Conservation (phyloP, 2,888 invertebrate genomes). For the Calliphora vomitoria region DNA sequence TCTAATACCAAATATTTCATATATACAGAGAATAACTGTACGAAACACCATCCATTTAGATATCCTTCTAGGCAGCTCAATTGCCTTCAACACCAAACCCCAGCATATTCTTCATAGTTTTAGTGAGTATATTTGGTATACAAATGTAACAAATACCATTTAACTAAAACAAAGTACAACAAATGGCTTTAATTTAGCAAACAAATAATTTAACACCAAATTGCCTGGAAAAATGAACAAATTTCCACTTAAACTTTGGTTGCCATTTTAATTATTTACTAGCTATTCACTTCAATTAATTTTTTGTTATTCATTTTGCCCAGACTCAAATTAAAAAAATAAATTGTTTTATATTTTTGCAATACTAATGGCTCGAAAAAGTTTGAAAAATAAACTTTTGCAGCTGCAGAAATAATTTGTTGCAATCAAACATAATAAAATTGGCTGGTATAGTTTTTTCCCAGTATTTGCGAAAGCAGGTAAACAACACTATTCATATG, state of each 20-base stretch:
- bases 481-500: background rate
- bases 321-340: background rate
- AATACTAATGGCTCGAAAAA: background rate
- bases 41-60: no score
- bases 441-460: background rate
- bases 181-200: no score
- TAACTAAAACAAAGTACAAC: no score
- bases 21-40: no score
- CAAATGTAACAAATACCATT: no score
- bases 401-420: background rate
- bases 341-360: background rate
- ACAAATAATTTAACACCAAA: no score
- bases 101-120: no score
- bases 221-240: background rate
- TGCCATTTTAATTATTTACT: background rate
- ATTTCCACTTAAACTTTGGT: background rate
- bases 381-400: background rate
- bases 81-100: no score
- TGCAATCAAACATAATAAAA: conserved; percentile 1
- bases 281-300: background rate
- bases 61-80: no score
- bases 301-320: no score
- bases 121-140: no score
- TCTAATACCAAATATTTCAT: no score
- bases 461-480: background rate